Base-by-base conservation (phyloP, 2,888 invertebrate genomes). In the Eurois occulta region DNA sequence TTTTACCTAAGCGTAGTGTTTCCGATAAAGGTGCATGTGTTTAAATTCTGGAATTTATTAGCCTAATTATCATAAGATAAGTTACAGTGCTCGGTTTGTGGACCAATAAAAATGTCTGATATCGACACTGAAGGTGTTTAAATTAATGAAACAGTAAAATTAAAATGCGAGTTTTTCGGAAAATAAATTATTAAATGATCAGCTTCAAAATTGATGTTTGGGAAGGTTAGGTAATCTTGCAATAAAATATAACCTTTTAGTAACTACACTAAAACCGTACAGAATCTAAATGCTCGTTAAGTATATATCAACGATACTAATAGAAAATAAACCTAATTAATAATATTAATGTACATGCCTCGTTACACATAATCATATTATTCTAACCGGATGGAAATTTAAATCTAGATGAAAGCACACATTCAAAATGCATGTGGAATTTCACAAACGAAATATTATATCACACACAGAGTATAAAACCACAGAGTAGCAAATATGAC, bases 21-120 rank as follows among this genome's bases (percentile, higher is more conserved):
- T 91, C 84, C 69, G 91, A 92, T 95, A 94, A 91, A 91, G 86
- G 86, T 88, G 88, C 89, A 90, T 90, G 83, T 90, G 83, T 90
- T 84, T 90, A 92, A 92, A 91, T 91, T 91, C 85, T 82, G 38
- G 89, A 91, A 92, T 92, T 92, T 93, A 93, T 93, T 89, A 90
- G 64, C 79, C 80, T 90, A 88, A 93, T 92, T 91, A 93, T 87
- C 90, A 92, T 93, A 92, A 87, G 85, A 80, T 87, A 80, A 77
- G 75, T 88, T 87, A 89, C 80, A 85, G 81, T 77, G 52, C 74
- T 81, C 62, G 70, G 70, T 43, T 72, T 81, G 77, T 74, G 46
- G 55, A 58, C 28, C 38, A 79, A 87, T 88, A 88, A 91, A 73
- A 88, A 87, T 76, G 78, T 84, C 85, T 80, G 83, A 84, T 88